Conservation (phyloP, 2,888 invertebrate genomes). For the Drosophila colorata region DNA sequence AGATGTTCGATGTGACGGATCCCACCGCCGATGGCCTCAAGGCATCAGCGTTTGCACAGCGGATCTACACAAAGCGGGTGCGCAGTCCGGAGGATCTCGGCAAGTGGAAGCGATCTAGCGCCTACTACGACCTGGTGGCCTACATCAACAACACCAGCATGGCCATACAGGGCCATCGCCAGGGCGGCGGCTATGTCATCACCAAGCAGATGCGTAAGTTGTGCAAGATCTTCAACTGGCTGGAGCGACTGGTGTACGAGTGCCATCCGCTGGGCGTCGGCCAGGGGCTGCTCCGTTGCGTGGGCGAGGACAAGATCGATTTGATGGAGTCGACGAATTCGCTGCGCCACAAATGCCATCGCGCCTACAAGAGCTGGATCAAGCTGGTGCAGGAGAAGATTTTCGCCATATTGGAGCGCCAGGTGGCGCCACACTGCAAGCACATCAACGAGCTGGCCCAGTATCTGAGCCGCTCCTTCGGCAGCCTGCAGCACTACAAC, state of each 20-base stretch:
- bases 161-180: slow-evolving; percentile 91
- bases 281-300: slow-evolving; percentile 13
- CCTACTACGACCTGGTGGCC: slow-evolving; percentile 93
- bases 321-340: slow-evolving; percentile 85
- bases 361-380: slow-evolving; percentile 94
- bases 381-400: slow-evolving; percentile 88
- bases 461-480: slow-evolving; percentile 96
- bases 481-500: slow-evolving; percentile 97
- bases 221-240: slow-evolving; percentile 88
- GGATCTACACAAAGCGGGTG: slow-evolving; percentile 25
- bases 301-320: neutral
- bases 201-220: slow-evolving; percentile 87
- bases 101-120: slow-evolving; percentile 88
- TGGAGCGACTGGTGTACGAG: slow-evolving; percentile 89
- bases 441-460: slow-evolving; percentile 91
- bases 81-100: slow-evolving; percentile 30
- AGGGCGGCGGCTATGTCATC: slow-evolving; percentile 88
- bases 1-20: slow-evolving; percentile 6
- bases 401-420: slow-evolving; percentile 88
- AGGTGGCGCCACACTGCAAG: slow-evolving; percentile 87
- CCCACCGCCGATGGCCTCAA: slow-evolving; percentile 21
- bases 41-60: slow-evolving; percentile 8
- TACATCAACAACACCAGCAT: slow-evolving; percentile 95
- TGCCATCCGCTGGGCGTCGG: slow-evolving; percentile 34
- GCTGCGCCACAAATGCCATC: slow-evolving; percentile 86